Base-by-base conservation (phyloP, 2,888 invertebrate species). In the Myopa testacea region DNA sequence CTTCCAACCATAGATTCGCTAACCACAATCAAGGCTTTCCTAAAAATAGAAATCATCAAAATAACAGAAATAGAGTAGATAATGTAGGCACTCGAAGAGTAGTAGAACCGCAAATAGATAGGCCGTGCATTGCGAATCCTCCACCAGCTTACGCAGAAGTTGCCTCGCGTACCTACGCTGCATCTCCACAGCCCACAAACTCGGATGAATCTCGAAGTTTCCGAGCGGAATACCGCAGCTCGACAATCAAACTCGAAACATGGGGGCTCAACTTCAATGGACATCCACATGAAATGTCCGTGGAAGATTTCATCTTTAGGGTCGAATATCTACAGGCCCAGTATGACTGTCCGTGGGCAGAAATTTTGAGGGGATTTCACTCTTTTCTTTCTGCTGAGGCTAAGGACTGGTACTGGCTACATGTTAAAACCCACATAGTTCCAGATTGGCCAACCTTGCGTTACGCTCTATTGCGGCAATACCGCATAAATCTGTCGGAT, bases 361-460 rank as follows among this genome's bases (percentile, higher is more conserved):
- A 78, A 4, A 55, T 78, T 4, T 12, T 75, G 8, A 19, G 65
- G 1, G 65, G 75, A 8, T 75, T 78, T 19, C 71, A 58, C 1
- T 16, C 3, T 16, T 58, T 58, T 6, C 58, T 58, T 12, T 12
- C 58, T 12, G 3, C n/a, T 0, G 58, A 58, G 19, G 58, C 58
- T 5, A 58, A 58, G n/a, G 72, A 76, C 8, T 78, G 78, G 78
- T 71, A 60, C n/a, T 78, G 75, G 78, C 60, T 75, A 16, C 50
- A n/a, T 50, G 50, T 70, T n/a, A 40, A 16, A 34, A 4, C 37
- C n/a, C 8, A 67, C 16, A 38, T 14, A 2, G 38, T 10, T n/a
- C 16, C 7, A 1, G 34, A 63, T 34, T 71, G 76, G 76, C 0
- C 52, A 3, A 38, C 63, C 8, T 34, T 76, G 5, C 58, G 52